These are phyloP conservation scores for Phlogophora meticulosa DNA, from an alignment of 2,888 invertebrate genomes.

Conservation along the genomic window DNA sequence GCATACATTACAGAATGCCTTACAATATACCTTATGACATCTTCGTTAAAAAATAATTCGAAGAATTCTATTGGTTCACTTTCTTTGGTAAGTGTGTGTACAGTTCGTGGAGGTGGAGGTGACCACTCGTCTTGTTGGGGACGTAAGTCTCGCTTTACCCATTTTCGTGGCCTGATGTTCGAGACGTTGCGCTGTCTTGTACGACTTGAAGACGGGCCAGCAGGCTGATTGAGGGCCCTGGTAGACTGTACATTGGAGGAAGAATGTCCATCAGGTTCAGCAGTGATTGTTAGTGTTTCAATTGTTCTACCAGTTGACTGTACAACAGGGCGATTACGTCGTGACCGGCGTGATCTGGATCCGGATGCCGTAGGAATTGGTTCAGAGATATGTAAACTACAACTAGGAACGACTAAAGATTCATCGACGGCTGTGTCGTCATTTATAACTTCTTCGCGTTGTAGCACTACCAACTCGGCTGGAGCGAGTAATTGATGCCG, in stretches of 20 bases:
- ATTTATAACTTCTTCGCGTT: not conserved
- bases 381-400: not conserved
- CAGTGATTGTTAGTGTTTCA: not conserved
- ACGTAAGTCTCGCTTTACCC: not conserved
- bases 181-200: not conserved
- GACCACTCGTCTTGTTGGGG: not conserved
- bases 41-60: too few relatives aligned
- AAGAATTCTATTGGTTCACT: too few relatives aligned
- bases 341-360: not conserved
- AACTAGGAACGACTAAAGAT: not conserved
- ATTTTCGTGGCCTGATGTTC: not conserved
- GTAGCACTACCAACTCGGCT: not conserved
- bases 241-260: not conserved
- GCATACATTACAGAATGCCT: too few relatives aligned
- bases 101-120: too few relatives aligned
- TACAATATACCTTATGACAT: too few relatives aligned
- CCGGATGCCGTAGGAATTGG: slow-evolving; percentile 9
- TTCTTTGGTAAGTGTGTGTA: too few relatives aligned
- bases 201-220: not conserved
- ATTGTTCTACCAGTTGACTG: too few relatives aligned
- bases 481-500: slow-evolving; percentile 2
- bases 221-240: not conserved
- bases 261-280: not conserved
- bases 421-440: not conserved
- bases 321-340: not conserved